Conservation (phyloP, 2,797 vertebrate genomes). For the Macropus fuliginosus region DNA sequence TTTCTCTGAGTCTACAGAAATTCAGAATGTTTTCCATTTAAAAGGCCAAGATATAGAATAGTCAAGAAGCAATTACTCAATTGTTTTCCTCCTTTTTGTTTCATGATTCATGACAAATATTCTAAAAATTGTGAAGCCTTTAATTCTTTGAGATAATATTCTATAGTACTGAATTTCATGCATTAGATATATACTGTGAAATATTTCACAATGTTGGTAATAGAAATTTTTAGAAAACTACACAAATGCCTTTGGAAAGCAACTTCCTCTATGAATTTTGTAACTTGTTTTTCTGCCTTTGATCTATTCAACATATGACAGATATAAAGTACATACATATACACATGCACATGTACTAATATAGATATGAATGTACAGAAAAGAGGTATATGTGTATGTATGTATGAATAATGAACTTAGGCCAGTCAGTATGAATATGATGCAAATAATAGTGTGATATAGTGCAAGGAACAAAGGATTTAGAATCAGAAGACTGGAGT, state of each 20-base stretch:
- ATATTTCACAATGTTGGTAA: constrained; percentile 40
- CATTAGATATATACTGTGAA: constrained; percentile 16
- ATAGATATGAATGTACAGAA: background rate
- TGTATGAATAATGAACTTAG: background rate
- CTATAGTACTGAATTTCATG: constrained; percentile 32
- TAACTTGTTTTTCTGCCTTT: background rate
- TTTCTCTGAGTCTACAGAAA: background rate
- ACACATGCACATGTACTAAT: background rate
- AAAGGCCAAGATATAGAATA: constrained; percentile 28
- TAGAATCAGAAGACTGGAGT: background rate
- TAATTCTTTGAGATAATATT: constrained; percentile 34
- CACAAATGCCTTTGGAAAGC: constrained; percentile 2
- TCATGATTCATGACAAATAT: constrained; percentile 43
- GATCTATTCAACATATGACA: background rate
- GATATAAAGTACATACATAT: background rate
- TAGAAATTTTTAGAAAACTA: constrained; percentile 54
- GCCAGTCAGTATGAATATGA: background rate
- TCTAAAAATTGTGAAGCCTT: constrained; percentile 47
- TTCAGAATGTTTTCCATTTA: constrained; percentile 49
- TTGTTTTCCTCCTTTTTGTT: constrained; percentile 51
- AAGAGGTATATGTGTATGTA: background rate
- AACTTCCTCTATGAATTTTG: background rate
- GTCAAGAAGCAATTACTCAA: constrained; percentile 39
- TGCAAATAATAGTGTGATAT: background rate
- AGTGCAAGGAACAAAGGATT: background rate